These are phyloP conservation scores for Lissonota sp. DNA, from an alignment of 2,888 invertebrate genomes.

Conservation along the genomic window DNA sequence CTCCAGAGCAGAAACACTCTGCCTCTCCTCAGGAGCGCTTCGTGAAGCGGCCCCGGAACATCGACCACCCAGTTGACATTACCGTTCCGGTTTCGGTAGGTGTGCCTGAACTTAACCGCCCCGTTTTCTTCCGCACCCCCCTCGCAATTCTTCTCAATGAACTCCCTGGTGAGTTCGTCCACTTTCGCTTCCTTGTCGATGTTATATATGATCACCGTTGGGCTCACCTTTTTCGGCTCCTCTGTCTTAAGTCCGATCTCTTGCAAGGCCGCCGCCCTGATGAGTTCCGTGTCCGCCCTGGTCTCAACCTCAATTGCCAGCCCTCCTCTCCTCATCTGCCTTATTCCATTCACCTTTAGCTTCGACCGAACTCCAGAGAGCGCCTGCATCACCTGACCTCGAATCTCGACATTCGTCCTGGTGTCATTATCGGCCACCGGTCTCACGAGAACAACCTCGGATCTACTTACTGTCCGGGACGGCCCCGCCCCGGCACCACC, in stretches of 20 bases:
- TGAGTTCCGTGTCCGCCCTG: background rate
- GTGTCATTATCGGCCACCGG: background rate
- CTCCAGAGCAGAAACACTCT: background rate
- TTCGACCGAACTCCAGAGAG: background rate
- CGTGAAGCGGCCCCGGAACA: background rate
- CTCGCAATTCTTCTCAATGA: constrained; percentile 2
- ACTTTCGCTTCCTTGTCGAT: background rate
- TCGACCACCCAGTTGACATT: background rate
- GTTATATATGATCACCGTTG: background rate
- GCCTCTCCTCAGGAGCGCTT: background rate
- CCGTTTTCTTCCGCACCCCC: background rate
- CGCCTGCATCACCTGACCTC: background rate
- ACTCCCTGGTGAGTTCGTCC: too few species aligned
- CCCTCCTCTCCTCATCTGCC: background rate
- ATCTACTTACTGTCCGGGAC: background rate
- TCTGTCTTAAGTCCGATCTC: background rate
- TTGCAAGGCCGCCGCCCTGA: background rate
- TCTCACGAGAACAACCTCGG: background rate
- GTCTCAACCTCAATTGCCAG: background rate
- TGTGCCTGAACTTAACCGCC: background rate
- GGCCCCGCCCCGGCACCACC: too few species aligned
- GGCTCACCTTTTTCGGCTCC: background rate
- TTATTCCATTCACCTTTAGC: background rate
- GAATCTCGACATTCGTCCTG: background rate
- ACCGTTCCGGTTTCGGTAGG: background rate